These are phyloP conservation scores for Phrynocephalus versicolor DNA, from an alignment of 2,113 vertebrate genomes.

Conservation along the genomic window DNA sequence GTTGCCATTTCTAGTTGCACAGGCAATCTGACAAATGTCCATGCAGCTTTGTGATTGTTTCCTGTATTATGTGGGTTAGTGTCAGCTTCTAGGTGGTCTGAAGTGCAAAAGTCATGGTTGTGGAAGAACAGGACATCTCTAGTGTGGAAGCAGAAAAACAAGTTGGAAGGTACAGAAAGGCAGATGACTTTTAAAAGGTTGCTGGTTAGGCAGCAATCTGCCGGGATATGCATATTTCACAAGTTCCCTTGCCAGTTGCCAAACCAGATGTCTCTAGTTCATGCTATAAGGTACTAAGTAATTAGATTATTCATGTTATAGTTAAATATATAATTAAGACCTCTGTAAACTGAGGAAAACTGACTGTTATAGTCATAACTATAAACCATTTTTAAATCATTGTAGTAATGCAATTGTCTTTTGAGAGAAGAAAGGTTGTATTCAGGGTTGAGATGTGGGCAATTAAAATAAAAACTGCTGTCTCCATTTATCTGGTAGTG, in stretches of 20 bases:
- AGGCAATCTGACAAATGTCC: too few relatives aligned
- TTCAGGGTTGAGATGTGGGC: neutral
- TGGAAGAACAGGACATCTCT: neutral
- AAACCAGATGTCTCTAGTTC: slow-evolving; percentile 63
- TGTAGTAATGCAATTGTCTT: slow-evolving; percentile 56
- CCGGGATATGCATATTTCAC: slow-evolving; percentile 4
- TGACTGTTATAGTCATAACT: slow-evolving; percentile 68
- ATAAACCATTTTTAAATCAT: slow-evolving; percentile 48
- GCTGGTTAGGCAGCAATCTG: neutral
- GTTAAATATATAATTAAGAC: slow-evolving; percentile 69
- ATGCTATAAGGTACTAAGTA: slow-evolving; percentile 63
- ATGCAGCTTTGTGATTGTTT: too few relatives aligned
- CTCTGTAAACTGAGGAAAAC: slow-evolving; percentile 66
- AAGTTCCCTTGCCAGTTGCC: slow-evolving; percentile 38
- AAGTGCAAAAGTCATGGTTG: neutral
- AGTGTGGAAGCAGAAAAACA: neutral
- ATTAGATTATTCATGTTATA: slow-evolving; percentile 66
- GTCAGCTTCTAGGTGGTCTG: neutral
- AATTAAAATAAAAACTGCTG: neutral
- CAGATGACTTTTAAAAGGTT: slow-evolving; percentile 33
- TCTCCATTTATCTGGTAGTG: neutral
- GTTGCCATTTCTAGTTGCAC: neutral
- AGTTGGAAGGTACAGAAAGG: slow-evolving; percentile 6
- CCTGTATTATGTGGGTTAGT: too few relatives aligned
- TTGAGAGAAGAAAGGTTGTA: neutral